Conservation (phyloP, 2,113 vertebrate species). For the Oncorhynchus tshawytscha region DNA sequence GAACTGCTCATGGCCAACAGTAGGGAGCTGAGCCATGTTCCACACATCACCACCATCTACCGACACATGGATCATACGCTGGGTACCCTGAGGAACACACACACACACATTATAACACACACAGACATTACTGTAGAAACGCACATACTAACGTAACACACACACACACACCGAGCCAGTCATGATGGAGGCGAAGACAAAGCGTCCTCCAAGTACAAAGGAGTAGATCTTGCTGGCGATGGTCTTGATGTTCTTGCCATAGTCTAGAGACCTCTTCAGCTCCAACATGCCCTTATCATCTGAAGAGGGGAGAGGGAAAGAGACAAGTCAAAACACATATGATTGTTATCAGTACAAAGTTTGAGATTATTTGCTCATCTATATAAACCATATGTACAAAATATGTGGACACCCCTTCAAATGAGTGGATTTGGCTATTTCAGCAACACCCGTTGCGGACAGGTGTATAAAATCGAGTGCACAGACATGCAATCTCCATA, state of each 20-base stretch:
- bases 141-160: not conserved
- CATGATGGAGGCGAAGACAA: conserved; percentile 93
- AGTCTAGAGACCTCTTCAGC: conserved; percentile 81
- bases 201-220: conserved; percentile 88
- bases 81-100: conserved; percentile 70
- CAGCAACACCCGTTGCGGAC: too few species aligned
- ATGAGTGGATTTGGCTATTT: too few species aligned
- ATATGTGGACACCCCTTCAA: too few species aligned
- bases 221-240: conserved; percentile 87
- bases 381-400: too few species aligned
- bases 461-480: too few species aligned
- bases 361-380: too few species aligned
- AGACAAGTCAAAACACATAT: not conserved
- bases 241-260: conserved; percentile 79
- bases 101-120: too few species aligned
- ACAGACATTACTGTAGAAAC: too few species aligned
- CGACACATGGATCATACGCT: conserved; percentile 88
- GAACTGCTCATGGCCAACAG: conserved; percentile 89
- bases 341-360: too few species aligned
- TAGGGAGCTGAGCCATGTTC: conserved; percentile 93
- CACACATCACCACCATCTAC: conserved; percentile 83
- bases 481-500: too few species aligned
- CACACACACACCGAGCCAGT: conserved; percentile 56
- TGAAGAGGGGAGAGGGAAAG: conserved; percentile 37
- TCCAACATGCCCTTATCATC: conserved; percentile 81